Conservation (phyloP, 2,797 vertebrate genomes). For the Clarias fuscus region DNA sequence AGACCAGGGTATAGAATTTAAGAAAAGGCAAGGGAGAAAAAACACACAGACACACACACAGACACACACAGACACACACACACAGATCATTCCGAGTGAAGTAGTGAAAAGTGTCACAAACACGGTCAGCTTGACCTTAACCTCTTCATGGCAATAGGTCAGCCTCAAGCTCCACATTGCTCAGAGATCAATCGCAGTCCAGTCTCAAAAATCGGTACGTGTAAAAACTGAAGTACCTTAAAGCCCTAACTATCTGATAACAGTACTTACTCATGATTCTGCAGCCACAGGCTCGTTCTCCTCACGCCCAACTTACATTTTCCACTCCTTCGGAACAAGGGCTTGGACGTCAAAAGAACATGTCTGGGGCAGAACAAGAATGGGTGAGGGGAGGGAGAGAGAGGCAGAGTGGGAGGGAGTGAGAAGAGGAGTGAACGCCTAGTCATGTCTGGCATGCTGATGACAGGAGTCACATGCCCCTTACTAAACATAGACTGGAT, state of each 20-base stretch:
- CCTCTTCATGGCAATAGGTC: conserved; percentile 23
- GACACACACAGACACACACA: neutral
- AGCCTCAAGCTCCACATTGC: neutral
- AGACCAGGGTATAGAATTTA: neutral
- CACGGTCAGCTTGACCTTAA: conserved; percentile 34
- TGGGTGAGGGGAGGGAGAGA: conserved; percentile 45
- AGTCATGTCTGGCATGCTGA: conserved; percentile 67
- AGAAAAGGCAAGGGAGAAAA: neutral
- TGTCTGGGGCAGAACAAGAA: conserved; percentile 32
- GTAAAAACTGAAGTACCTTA: neutral
- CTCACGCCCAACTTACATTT: conserved; percentile 70
- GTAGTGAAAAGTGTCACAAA: conserved; percentile 8
- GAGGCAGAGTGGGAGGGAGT: conserved; percentile 39
- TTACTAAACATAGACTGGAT: conserved; percentile 59
- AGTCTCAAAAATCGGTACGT: neutral
- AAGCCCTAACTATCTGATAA: neutral
- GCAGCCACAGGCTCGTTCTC: conserved; percentile 61
- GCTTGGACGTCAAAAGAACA: conserved; percentile 54
- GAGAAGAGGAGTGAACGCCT: conserved; percentile 49
- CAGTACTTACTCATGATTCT: conserved; percentile 78
- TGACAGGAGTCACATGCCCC: conserved; percentile 66
- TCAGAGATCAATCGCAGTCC: neutral
- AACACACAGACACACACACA: neutral
- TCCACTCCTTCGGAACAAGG: conserved; percentile 61
- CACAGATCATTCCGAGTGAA: conserved; percentile 9